Percentiles rank a stretch among this genome's conserved stretches.
phyloP scores from a whole-genome alignment of 2,113 vertebrate genomes.

The Nesoenas mayeri region DNA sequence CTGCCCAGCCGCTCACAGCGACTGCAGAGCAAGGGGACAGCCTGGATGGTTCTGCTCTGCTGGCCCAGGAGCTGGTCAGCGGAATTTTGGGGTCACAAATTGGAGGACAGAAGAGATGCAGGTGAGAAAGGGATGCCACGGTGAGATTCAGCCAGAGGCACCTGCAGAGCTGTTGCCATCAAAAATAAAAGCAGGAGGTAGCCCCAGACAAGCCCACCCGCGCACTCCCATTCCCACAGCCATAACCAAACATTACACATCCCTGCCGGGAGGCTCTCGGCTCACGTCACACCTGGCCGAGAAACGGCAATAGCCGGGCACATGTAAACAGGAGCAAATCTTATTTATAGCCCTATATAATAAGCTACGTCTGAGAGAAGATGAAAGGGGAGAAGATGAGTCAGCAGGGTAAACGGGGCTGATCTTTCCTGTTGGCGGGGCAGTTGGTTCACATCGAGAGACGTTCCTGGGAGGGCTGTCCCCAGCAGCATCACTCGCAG shows the following conservation, averaged over 20 bases:
- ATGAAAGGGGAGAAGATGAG: slow-evolving; percentile 24
- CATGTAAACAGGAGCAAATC: not conserved
- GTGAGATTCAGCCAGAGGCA: not conserved
- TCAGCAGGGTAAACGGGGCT: not conserved
- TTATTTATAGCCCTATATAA: slow-evolving; percentile 41
- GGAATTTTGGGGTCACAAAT: not conserved
- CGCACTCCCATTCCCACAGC: not conserved
- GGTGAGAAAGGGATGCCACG: not conserved
- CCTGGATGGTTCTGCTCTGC: fast-evolving
- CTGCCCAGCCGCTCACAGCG: not conserved
- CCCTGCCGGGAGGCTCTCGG: not conserved
- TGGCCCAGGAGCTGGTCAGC: not conserved
- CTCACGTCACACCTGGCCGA: not conserved
- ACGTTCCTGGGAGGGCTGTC: not conserved
- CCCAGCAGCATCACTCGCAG: not conserved
- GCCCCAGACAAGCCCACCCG: not conserved
- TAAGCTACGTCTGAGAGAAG: not conserved
- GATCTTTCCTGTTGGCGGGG: not conserved
- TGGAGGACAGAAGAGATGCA: not conserved
- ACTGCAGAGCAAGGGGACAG: not conserved
- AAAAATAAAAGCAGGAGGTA: not conserved
- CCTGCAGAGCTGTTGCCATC: not conserved
- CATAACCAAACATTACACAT: not conserved
- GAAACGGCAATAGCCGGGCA: not conserved
- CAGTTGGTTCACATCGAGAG: not conserved